phyloP scores from a whole-genome alignment of 2,797 vertebrate genomes.

The Poeciliopsis paucimaculata region DNA sequence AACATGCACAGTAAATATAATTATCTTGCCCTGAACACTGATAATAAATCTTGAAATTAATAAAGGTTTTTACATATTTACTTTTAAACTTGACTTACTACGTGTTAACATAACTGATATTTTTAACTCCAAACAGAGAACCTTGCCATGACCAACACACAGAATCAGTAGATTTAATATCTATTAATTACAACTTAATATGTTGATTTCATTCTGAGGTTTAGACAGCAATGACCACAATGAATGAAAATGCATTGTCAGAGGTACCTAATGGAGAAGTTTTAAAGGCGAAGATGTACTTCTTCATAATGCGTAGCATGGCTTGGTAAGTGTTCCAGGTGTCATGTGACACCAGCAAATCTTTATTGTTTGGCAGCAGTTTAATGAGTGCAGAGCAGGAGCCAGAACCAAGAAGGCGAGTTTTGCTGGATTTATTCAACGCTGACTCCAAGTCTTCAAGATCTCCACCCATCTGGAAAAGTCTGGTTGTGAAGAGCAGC shows the following conservation, averaged over 20 bases:
- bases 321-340: slow-evolving; percentile 92
- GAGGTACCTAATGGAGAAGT: slow-evolving; percentile 77
- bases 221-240: not conserved
- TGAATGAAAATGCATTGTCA: not conserved
- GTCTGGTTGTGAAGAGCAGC: slow-evolving; percentile 66
- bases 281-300: slow-evolving; percentile 87
- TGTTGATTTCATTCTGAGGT: not conserved
- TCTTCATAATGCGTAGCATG: slow-evolving; percentile 95
- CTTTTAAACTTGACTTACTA: not conserved
- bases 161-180: not conserved
- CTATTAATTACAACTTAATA: not conserved
- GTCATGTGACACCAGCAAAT: slow-evolving; percentile 92
- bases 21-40: not conserved
- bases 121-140: not conserved
- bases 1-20: not conserved
- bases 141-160: not conserved
- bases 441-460: slow-evolving; percentile 91
- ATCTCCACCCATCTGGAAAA: slow-evolving; percentile 91
- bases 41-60: not conserved
- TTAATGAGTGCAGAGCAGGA: slow-evolving; percentile 96
- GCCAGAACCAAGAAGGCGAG: slow-evolving; percentile 83
- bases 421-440: slow-evolving; percentile 84
- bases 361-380: slow-evolving; percentile 85
- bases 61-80: not conserved
- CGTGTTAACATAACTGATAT: not conserved